Percentiles rank a stretch among this genome's conserved stretches.
Evolutionary conservation across 2,888 invertebrate species (phyloP).

Genomic region (Troides oblongomaculatus): DNA sequence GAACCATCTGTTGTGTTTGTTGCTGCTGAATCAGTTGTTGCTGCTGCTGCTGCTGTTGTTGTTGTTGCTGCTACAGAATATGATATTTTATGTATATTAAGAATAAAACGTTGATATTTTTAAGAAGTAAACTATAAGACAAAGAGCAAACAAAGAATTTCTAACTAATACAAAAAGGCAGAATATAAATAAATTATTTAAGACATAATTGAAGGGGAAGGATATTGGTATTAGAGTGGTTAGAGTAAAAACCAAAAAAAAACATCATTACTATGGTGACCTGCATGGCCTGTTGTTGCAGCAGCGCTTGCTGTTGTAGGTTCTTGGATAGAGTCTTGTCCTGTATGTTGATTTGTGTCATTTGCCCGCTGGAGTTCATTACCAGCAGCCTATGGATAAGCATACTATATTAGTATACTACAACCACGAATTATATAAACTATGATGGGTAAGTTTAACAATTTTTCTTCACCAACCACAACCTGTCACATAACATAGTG

Average conservation of each 20-base stretch:
- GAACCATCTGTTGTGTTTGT: conserved; percentile 69
- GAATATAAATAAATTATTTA: too few relatives aligned
- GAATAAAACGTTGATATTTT: neutral
- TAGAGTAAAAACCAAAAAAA: conserved; percentile 1
- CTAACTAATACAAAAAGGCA: too few relatives aligned
- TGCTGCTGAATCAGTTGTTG: conserved; percentile 67
- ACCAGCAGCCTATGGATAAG: conserved; percentile 70
- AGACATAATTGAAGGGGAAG: too few relatives aligned
- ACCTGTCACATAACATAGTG: too few relatives aligned
- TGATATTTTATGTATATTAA: neutral
- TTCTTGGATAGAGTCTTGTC: conserved; percentile 77
- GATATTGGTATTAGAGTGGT: neutral
- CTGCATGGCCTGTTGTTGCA: conserved; percentile 67
- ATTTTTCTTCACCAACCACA: too few relatives aligned
- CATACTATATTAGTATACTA: neutral
- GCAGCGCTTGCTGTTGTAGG: conserved; percentile 64
- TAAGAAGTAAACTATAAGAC: neutral
- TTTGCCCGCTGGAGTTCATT: conserved; percentile 80
- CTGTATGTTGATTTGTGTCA: conserved; percentile 74
- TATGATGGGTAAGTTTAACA: too few relatives aligned
- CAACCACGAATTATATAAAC: too few relatives aligned
- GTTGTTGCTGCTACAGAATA: conserved; percentile 40
- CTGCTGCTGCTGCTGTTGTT: conserved; percentile 64
- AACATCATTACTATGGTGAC: conserved; percentile 41
- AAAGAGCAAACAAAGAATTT: neutral